Conservation (phyloP, 2,888 invertebrate genomes). For the Piscicola geometra region DNA sequence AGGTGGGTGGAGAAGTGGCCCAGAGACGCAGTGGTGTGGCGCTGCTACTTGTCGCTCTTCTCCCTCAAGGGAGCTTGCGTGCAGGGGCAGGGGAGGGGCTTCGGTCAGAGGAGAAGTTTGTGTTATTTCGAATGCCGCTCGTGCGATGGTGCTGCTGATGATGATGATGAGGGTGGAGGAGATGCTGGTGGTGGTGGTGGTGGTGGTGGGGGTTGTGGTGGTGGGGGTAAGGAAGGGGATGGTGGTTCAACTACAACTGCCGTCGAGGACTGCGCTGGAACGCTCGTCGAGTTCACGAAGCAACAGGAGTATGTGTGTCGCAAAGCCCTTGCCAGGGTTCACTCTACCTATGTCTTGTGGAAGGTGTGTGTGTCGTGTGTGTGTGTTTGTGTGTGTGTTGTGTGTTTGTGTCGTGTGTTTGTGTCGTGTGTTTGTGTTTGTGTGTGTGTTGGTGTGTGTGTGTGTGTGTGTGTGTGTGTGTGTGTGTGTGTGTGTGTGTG, state of each 20-base stretch:
- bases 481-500: no score
- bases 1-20: slow-evolving; percentile 10
- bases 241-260: no score
- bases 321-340: slow-evolving; percentile 8
- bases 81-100: no score
- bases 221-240: no score
- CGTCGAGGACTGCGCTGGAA: no score
- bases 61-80: no score
- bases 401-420: not conserved
- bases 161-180: no score
- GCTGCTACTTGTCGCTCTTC: slow-evolving; percentile 2
- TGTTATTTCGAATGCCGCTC: not conserved
- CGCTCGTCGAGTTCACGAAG: not conserved
- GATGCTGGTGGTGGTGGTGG: no score
- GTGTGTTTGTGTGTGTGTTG: no score
- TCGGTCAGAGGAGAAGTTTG: no score
- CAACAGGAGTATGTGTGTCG: slow-evolving; percentile 12
- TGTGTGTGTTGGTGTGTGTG: not conserved
- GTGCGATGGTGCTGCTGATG: no score
- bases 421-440: not conserved
- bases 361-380: not conserved
- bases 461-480: not conserved
- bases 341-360: slow-evolving; percentile 5
- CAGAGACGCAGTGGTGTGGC: not conserved
- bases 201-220: no score